phyloP scores from a whole-genome alignment of 2,797 vertebrate species.

The Pipistrellus kuhlii region DNA sequence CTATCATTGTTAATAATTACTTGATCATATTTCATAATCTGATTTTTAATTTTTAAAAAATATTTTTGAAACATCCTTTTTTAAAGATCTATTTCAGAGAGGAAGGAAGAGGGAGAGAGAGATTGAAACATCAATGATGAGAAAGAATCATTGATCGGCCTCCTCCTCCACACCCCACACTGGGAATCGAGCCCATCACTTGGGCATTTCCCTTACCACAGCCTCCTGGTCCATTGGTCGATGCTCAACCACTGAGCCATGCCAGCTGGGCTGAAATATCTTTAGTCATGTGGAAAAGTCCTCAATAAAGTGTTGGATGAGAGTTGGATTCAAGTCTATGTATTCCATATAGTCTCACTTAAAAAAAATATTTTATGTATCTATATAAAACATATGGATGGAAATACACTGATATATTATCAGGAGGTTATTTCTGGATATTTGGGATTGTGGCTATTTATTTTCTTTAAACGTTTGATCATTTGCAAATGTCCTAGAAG shows the following conservation, averaged over 20 bases:
- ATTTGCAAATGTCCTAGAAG: slow-evolving; percentile 61
- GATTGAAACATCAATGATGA: too few relatives aligned
- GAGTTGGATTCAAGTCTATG: not conserved
- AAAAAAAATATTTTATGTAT: slow-evolving; percentile 38
- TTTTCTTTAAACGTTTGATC: slow-evolving; percentile 56
- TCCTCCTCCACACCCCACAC: too few relatives aligned
- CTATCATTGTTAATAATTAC: slow-evolving; percentile 32
- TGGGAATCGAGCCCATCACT: too few relatives aligned
- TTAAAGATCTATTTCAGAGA: too few relatives aligned
- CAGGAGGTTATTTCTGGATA: slow-evolving; percentile 29
- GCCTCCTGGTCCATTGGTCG: too few relatives aligned
- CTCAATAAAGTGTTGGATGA: not conserved
- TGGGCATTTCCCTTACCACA: too few relatives aligned
- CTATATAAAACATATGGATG: not conserved
- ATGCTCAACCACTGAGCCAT: too few relatives aligned
- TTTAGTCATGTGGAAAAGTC: not conserved
- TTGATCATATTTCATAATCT: not conserved
- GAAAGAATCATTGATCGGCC: too few relatives aligned
- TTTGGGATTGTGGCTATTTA: slow-evolving; percentile 43
- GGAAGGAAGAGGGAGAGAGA: too few relatives aligned
- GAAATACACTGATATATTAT: not conserved
- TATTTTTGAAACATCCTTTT: slow-evolving; percentile 34
- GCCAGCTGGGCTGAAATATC: not conserved
- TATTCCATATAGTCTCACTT: slow-evolving; percentile 11
- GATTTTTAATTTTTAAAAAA: slow-evolving; percentile 51